Evolutionary conservation across 2,888 invertebrate species (phyloP).

Genomic region (Syrista parreyssii): DNA sequence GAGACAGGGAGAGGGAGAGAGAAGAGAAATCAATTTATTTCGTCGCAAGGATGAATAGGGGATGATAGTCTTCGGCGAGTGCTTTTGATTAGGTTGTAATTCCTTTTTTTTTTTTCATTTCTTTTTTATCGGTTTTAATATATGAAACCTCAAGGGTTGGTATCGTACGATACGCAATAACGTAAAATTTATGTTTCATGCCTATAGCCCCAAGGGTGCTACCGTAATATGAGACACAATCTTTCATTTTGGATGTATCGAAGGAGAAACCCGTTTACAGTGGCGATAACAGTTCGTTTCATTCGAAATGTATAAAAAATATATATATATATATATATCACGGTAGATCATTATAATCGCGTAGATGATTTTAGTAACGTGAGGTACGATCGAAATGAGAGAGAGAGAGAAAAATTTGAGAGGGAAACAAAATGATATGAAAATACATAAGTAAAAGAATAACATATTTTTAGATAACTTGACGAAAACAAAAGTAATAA

Average conservation of each 20-base stretch:
- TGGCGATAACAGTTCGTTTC: constrained; percentile 2
- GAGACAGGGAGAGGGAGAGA: not conserved
- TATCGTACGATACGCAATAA: not conserved
- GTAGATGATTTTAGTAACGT: not conserved
- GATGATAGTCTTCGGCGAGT: not conserved
- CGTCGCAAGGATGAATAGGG: not conserved
- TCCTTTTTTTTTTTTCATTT: not conserved
- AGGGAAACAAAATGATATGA: constrained; percentile 18
- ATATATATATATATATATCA: not conserved
- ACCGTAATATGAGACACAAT: not conserved
- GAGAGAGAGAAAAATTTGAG: constrained; percentile 8
- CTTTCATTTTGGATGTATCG: not conserved
- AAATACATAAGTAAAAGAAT: constrained; percentile 17
- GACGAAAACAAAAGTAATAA: constrained; percentile 36
- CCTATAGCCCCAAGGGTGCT: not conserved
- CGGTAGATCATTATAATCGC: not conserved
- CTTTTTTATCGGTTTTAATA: not conserved
- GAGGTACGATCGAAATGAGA: constrained; percentile 13
- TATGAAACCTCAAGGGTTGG: not conserved
- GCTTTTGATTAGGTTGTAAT: not conserved
- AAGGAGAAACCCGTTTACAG: not conserved
- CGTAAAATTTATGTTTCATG: not conserved
- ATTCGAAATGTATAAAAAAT: not conserved
- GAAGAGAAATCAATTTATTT: not conserved
- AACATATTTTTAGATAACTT: constrained; percentile 54